Percentiles rank a stretch among this genome's conserved stretches.
These are phyloP conservation scores for Athalia rosae DNA, from an alignment of 2,888 invertebrate species.

Conservation along the genomic window DNA sequence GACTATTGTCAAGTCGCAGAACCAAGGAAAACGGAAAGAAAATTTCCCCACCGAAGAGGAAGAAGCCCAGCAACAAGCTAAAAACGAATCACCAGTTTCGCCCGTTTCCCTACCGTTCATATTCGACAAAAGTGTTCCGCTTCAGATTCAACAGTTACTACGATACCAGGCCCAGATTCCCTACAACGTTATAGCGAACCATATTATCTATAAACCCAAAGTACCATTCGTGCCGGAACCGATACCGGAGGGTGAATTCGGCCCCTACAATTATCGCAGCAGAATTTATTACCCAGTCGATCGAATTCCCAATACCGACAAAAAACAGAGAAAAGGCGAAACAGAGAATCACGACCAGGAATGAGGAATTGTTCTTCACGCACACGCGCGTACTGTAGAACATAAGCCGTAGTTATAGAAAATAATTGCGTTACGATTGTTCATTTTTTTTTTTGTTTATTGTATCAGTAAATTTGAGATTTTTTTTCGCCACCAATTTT, in stretches of 20 bases:
- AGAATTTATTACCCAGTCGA: slow-evolving; percentile 64
- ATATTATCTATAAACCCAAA: slow-evolving; percentile 65
- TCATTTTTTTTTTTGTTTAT: background rate
- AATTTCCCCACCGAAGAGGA: background rate
- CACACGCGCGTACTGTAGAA: too few species aligned
- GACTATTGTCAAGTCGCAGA: slow-evolving; percentile 20
- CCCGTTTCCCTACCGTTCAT: slow-evolving; percentile 7
- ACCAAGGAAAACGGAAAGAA: slow-evolving; percentile 24
- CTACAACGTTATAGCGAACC: slow-evolving; percentile 68
- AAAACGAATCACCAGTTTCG: background rate
- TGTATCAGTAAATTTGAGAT: background rate
- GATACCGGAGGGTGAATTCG: slow-evolving; percentile 59
- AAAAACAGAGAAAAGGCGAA: slow-evolving; percentile 48
- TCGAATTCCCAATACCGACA: slow-evolving; percentile 49
- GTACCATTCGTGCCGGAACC: slow-evolving; percentile 66
- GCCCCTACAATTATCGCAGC: slow-evolving; percentile 62
- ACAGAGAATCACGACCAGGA: slow-evolving; percentile 47
- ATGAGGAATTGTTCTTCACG: background rate
- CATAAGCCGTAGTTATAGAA: background rate
- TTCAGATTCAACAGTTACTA: slow-evolving; percentile 64
- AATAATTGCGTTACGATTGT: background rate
- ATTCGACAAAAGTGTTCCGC: slow-evolving; percentile 60
- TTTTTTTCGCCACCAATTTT: background rate
- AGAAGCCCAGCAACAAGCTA: background rate
- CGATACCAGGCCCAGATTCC: slow-evolving; percentile 67